Evolutionary conservation across 2,888 invertebrate species (phyloP).

Genomic region (Cephalotes varians): DNA sequence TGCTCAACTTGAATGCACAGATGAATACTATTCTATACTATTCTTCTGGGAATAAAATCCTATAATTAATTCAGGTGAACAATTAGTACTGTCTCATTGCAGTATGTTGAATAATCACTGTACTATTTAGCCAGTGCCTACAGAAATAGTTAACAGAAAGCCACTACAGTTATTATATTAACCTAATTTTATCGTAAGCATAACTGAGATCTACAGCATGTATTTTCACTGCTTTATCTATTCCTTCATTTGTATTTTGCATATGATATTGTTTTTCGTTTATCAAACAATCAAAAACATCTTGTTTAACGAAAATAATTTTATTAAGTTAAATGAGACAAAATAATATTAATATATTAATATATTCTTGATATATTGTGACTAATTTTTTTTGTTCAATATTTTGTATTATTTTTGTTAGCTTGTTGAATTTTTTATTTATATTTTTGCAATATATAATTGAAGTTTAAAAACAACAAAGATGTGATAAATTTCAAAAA

Average conservation of each 20-base stretch:
- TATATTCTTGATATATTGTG: not conserved
- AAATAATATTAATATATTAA: not conserved
- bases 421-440: not conserved
- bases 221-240: constrained; percentile 31
- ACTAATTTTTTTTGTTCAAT: not conserved
- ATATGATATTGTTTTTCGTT: not conserved
- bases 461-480: not conserved
- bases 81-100: constrained; percentile 23
- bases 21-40: not conserved
- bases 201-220: not conserved
- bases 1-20: not conserved
- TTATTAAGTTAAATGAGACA: constrained; percentile 12
- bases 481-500: not conserved
- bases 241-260: not conserved
- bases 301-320: not conserved
- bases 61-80: constrained; percentile 22
- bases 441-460: not conserved
- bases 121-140: constrained; percentile 19
- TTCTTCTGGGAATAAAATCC: not conserved
- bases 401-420: not conserved
- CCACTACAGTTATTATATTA: constrained; percentile 21
- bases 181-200: constrained; percentile 38
- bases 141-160: constrained; percentile 37
- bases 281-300: constrained; percentile 3
- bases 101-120: constrained; percentile 30